These are phyloP conservation scores for Liparis tanakae DNA, from an alignment of 2,797 vertebrate genomes.

Conservation along the genomic window DNA sequence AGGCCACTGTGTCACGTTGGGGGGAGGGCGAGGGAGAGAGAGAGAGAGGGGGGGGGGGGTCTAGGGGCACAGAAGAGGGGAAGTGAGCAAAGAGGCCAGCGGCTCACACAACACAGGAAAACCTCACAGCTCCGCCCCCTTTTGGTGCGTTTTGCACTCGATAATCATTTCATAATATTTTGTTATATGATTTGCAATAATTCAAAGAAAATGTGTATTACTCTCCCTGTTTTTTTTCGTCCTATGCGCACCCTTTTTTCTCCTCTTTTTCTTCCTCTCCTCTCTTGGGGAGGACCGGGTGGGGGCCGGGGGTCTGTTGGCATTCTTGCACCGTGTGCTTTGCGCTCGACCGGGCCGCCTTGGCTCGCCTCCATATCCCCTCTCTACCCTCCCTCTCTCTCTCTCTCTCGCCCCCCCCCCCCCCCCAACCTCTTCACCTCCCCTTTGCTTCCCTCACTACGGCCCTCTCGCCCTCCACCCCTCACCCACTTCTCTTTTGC, in stretches of 20 bases:
- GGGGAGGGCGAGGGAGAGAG: slow-evolving; percentile 59
- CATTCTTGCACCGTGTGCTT: slow-evolving; percentile 81
- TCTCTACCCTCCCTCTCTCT: slow-evolving; percentile 72
- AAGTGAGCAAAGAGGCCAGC: slow-evolving; percentile 71
- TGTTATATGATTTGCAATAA: slow-evolving; percentile 29
- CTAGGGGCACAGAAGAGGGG: slow-evolving; percentile 75
- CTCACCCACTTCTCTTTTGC: slow-evolving; percentile 42
- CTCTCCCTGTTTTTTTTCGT: slow-evolving; percentile 6
- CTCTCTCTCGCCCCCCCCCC: slow-evolving; percentile 54
- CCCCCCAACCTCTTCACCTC: slow-evolving; percentile 63
- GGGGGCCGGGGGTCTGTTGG: slow-evolving; percentile 71
- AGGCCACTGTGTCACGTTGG: slow-evolving; percentile 72
- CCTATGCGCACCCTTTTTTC: slow-evolving; percentile 20
- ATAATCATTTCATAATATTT: slow-evolving; percentile 7
- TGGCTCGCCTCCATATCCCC: slow-evolving; percentile 78
- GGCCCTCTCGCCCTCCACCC: slow-evolving; percentile 35
- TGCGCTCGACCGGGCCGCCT: slow-evolving; percentile 72
- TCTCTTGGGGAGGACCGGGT: slow-evolving; percentile 48
- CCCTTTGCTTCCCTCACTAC: slow-evolving; percentile 55
- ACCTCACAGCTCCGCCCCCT: slow-evolving; percentile 20
- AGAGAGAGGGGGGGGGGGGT: slow-evolving; percentile 59
- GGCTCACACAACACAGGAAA: slow-evolving; percentile 66
- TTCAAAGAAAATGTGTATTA: slow-evolving; percentile 1
- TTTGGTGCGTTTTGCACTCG: background rate
- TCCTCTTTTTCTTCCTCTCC: slow-evolving; percentile 18